Base-by-base conservation (phyloP, 2,113 vertebrate genomes). In the Atractosteus spatula region DNA sequence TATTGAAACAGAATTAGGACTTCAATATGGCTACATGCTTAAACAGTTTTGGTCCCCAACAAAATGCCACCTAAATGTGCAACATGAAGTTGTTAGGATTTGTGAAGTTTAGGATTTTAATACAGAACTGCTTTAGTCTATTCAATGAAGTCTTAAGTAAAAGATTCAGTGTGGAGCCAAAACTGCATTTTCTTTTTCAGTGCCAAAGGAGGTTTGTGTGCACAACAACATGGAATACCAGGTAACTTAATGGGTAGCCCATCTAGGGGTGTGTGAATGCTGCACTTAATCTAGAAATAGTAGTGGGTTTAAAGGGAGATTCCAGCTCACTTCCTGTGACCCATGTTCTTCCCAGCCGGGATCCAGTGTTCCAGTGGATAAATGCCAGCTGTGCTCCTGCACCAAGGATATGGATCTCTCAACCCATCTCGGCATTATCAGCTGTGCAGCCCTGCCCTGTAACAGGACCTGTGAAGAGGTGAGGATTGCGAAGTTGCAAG, bases 151-250 rank as follows among this genome's bases (percentile, higher is more conserved):
- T 29, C 29, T 29, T 29, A 29, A 29, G 29, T 29, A 29, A 29
- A 29, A 29, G 29, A 29, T 29, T 51, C 47, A 51, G 1, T 51
- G 5, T 7, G 5, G 10, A 51, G 5, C 10, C 10, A 51, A 51
- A 51, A 7, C 10, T 7, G 5, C 10, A 5, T 51, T 10, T 51
- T 51, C 47, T 10, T 51, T 80, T 71, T 65, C 73, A 99, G 97
- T 80, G 62, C 86, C 93, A 70, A 97, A 98, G 89, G 80, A 77
- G 0, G 96, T 99, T 63, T 99, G 97, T 10, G 93, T 96, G 3
- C 81, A 92, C 3, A 73, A 81, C 71, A 76, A 82, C 0, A 73
- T 78, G 1, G 96, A 97, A 78, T 97, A 97, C 78, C 74, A 91
- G 94, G 97, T 99, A 92, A 91, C 80, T 74, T 42, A 51, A 45